Percentiles rank a stretch among this genome's conserved stretches.
phyloP scores from a whole-genome alignment of 2,797 vertebrate species.

The Gymnothorax reevesii region DNA sequence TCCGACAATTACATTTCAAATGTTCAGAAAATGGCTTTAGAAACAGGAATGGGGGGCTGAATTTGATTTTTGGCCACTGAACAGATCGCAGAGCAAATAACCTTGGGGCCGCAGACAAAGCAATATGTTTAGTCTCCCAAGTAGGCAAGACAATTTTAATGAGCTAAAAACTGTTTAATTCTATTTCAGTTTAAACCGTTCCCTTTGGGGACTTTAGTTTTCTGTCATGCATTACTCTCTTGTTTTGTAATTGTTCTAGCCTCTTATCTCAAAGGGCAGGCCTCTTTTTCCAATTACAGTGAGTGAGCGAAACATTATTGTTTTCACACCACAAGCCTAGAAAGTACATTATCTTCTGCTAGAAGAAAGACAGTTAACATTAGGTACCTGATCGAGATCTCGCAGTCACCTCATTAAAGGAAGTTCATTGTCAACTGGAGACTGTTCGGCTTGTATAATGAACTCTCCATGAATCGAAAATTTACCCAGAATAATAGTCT shows the following conservation, averaged over 20 bases:
- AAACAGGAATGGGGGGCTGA: neutral
- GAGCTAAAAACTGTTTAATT: neutral
- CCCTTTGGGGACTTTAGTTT: constrained; percentile 5
- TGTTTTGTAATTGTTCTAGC: constrained; percentile 12
- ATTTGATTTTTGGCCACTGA: neutral
- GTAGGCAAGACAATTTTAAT: neutral
- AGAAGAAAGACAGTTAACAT: constrained; percentile 6
- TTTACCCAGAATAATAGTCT: neutral
- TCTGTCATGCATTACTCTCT: constrained; percentile 3
- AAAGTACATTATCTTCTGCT: constrained; percentile 9
- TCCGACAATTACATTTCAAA: neutral
- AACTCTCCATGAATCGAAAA: neutral
- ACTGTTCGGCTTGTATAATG: neutral
- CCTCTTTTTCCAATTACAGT: constrained; percentile 2
- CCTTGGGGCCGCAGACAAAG: neutral
- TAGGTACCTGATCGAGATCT: constrained; percentile 14
- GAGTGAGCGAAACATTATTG: neutral
- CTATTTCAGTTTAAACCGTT: constrained; percentile 3
- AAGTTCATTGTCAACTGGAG: neutral
- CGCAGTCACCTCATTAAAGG: neutral
- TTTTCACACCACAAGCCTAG: neutral
- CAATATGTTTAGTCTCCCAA: constrained; percentile 1
- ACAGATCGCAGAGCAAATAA: neutral
- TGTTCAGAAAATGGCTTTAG: neutral
- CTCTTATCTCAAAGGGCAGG: constrained; percentile 14